Percentiles rank a stretch among this genome's conserved stretches.
phyloP scores from a whole-genome alignment of 1,140 invertebrate species.

The Ridgeia piscesae region DNA sequence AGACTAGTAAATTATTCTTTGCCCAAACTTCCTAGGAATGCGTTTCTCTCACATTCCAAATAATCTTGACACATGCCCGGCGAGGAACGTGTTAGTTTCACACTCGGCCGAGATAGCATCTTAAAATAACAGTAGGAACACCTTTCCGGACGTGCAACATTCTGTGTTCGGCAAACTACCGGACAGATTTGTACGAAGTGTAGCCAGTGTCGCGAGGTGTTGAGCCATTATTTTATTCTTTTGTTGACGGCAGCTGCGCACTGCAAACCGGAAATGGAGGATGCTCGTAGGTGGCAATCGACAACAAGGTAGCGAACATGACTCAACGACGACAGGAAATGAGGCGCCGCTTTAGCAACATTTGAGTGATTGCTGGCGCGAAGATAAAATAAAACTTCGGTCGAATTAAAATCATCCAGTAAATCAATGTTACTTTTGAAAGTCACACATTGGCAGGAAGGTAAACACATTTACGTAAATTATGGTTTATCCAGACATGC shows the following conservation, averaged over 20 bases:
- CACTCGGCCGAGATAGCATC: neutral
- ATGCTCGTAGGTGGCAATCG: neutral
- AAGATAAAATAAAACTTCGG: neutral
- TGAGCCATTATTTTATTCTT: neutral
- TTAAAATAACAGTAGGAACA: neutral
- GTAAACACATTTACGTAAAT: neutral
- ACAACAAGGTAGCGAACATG: neutral
- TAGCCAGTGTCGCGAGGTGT: neutral
- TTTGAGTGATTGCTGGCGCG: neutral
- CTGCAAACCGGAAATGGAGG: neutral
- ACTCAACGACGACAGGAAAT: neutral
- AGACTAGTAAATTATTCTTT: no score
- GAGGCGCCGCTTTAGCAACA: neutral
- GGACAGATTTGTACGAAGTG: neutral
- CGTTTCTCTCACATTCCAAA: neutral
- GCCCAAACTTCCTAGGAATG: neutral
- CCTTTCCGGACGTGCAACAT: neutral
- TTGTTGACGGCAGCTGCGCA: neutral
- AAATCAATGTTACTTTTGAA: neutral
- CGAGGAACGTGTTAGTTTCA: neutral
- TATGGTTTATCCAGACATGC: neutral
- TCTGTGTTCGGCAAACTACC: neutral
- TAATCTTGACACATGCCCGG: neutral
- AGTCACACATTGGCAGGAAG: neutral
- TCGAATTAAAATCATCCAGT: neutral